Evolutionary conservation across 2,888 invertebrate genomes (phyloP), one percentile per base, ranked within the genome.

Genomic region (Listrodromus nycthemerus): DNA sequence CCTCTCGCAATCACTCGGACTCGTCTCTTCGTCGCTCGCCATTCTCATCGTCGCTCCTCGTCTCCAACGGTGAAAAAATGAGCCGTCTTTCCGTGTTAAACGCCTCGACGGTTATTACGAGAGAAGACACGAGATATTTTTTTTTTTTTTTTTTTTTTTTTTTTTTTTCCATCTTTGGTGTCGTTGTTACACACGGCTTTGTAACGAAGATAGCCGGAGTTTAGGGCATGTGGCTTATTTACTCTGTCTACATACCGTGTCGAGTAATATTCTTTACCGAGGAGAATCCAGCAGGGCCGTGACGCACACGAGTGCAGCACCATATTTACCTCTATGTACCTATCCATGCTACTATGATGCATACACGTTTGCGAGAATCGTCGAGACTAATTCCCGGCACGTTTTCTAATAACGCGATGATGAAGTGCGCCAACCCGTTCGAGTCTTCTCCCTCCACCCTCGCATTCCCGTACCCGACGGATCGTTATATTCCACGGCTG

Each of bases 61-160:
- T 10, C 10, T n/a, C n/a, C n/a, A n/a, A n/a, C n/a, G n/a, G n/a
- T n/a, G n/a, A 37, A 16, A 70, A 52, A n/a, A 41, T 50, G 52
- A 21, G 70, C 52, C 33, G 27, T 58, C 52, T 7, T 52, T 50
- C 10, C 50, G 21, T 21, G 52, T 52, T 52, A 52, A 52, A 78
- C 78, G 65, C 74, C 83, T 75, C 83, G 85, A 83, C 85, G 83
- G 80, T 85, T 85, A 85, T 85, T 83, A 81, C 83, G 79, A 75
- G 61, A 61, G 33, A 48, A 63, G 37, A 63, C 78, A 70, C 81
- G 83, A 80, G 76, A 83, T 67, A 85, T 85, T 85, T 83, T 85
- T 79, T 83, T 85, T 83, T 41, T 41, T 4, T 85, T 83, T 41
- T 41, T 4, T 85, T 83, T 85, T 79, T 83, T 85, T 85, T 83